Percentiles rank a stretch among this genome's conserved stretches.
phyloP scores from a whole-genome alignment of 2,797 vertebrate genomes.

The Cephalopachus bancanus region DNA sequence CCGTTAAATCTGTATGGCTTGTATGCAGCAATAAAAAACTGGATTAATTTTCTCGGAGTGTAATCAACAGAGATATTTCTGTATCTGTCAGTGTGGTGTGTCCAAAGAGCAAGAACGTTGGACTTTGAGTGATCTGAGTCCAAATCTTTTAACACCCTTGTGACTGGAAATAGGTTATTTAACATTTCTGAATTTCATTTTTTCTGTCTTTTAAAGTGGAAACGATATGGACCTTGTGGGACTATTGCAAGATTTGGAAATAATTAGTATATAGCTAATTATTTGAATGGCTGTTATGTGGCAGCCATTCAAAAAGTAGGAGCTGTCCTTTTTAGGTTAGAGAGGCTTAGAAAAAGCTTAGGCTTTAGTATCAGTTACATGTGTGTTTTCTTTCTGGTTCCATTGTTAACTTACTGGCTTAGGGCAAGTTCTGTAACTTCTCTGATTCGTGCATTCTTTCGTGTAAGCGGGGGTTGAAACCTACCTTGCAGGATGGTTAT shows the following conservation, averaged over 20 bases:
- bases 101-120: neutral
- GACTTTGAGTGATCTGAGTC: neutral
- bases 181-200: slow-evolving; percentile 17
- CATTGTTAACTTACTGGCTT: neutral
- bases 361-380: neutral
- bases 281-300: neutral
- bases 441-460: neutral
- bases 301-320: neutral
- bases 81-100: neutral
- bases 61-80: neutral
- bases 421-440: neutral
- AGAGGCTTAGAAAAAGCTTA: neutral
- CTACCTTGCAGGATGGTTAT: neutral
- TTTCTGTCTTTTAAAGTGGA: neutral
- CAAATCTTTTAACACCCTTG: neutral
- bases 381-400: slow-evolving; percentile 15
- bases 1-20: neutral
- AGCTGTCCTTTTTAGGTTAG: neutral
- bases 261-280: neutral
- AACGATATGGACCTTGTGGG: neutral
- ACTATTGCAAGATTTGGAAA: slow-evolving; percentile 1
- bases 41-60: neutral
- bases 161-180: neutral
- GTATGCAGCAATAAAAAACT: neutral
- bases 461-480: neutral